Conservation (phyloP, 2,888 invertebrate species). For the Dicroscelio sp. region DNA sequence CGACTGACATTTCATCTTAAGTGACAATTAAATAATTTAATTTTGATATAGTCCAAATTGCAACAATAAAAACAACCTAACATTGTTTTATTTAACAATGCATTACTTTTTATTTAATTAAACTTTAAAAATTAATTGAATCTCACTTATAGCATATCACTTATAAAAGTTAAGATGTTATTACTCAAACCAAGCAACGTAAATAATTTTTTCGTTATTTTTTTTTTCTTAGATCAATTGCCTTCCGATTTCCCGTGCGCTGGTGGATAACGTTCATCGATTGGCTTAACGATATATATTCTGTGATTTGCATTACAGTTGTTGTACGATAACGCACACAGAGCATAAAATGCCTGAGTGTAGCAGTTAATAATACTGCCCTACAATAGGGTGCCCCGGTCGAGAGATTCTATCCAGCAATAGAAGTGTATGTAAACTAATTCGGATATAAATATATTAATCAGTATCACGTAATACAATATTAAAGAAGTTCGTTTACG, state of each 20-base stretch:
- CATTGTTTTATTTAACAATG: too few species aligned
- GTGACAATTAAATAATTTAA: too few species aligned
- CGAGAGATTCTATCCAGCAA: slow-evolving; percentile 91
- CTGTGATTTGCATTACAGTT: slow-evolving; percentile 91
- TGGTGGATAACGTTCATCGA: slow-evolving; percentile 88
- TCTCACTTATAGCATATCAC: too few species aligned
- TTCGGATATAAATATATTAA: slow-evolving; percentile 91
- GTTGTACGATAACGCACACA: slow-evolving; percentile 90
- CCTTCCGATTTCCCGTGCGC: slow-evolving; percentile 81
- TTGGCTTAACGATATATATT: slow-evolving; percentile 91
- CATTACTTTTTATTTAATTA: too few species aligned
- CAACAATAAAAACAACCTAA: too few species aligned
- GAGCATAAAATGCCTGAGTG: slow-evolving; percentile 90
- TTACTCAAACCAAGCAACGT: too few species aligned
- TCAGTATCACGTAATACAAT: slow-evolving; percentile 67
- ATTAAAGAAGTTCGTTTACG: slow-evolving; percentile 81
- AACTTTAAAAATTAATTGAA: too few species aligned
- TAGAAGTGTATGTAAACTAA: slow-evolving; percentile 91
- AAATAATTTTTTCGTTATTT: background rate
- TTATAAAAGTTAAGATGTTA: too few species aligned
- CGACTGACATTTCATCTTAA: too few species aligned
- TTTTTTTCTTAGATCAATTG: slow-evolving; percentile 1
- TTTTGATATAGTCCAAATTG: too few species aligned
- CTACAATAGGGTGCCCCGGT: slow-evolving; percentile 90
- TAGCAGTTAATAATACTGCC: slow-evolving; percentile 91